Evolutionary conservation across 2,113 vertebrate species (phyloP), one percentile per base, ranked within the genome.

Genomic region (Phylloscopus whistleri): DNA sequence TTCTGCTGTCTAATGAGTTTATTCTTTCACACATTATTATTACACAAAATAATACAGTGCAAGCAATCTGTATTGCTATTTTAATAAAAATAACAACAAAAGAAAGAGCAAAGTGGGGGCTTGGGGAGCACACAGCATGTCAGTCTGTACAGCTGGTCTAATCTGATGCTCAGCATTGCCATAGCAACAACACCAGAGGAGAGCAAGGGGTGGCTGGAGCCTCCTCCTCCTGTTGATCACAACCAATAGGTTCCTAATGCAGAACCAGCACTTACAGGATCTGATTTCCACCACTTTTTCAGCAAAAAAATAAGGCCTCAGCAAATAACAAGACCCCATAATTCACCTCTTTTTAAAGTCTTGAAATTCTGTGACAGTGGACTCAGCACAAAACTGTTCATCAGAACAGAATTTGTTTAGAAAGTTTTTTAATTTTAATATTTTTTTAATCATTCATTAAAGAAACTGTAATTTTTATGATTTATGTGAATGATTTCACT

Each of bases 111-210:
- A 93, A 94, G 79, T 84, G 51, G 13, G 55, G 79, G 51, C 72
- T 94, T 0, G 0, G 85, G 83, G 67, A 92, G 79, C 67, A 94
- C 90, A 60, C 82, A 93, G 90, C 79, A 37, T 75, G 91, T 80
- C 79, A 93, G 30, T 72, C 75, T 81, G 59, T 92, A 74, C 80
- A 94, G 67, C 75, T 91, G 89, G 63, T 85, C 82, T 85, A 67
- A 86, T 86, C 92, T 84, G 95, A 96, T 95, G 95, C 92, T 95
- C 88, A 81, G 51, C 58, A 92, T 94, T 96, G 83, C 88, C 90
- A 96, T 96, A 88, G 93, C 79, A 96, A 96, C 94, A 95, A 21
- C 56, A 81, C 68, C 3, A 6, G 79, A 82, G 70, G 63, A 80
- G 83, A 89, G 26, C 0, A 1, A 68, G 51, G 33, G 73, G 66